Evolutionary conservation across 2,888 invertebrate genomes (phyloP).

Genomic region (Lithophane leautieri): DNA sequence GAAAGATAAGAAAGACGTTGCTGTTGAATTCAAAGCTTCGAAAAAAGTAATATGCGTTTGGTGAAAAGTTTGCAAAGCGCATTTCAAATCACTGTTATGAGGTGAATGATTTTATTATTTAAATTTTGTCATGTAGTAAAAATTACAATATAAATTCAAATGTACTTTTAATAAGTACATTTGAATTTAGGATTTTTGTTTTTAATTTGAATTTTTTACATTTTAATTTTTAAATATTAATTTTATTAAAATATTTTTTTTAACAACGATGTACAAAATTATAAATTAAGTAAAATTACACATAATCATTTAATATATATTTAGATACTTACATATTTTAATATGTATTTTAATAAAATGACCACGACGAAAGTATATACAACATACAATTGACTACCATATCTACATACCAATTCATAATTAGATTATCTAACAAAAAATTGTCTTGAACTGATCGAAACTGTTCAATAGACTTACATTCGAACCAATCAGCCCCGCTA

Average conservation of each 20-base stretch:
- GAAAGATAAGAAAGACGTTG: neutral
- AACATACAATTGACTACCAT: constrained; percentile 40
- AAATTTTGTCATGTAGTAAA: too few relatives aligned
- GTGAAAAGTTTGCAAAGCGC: neutral
- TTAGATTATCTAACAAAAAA: constrained; percentile 68
- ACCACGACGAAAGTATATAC: constrained; percentile 7
- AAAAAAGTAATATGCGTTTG: neutral
- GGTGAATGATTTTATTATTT: too few relatives aligned
- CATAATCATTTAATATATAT: neutral
- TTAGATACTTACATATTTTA: neutral
- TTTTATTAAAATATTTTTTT: too few relatives aligned
- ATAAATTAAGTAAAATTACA: too few relatives aligned
- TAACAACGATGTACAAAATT: too few relatives aligned
- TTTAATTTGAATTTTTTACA: too few relatives aligned
- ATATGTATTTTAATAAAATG: neutral
- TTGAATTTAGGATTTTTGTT: too few relatives aligned
- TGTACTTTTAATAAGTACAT: too few relatives aligned
- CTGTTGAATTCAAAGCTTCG: too few relatives aligned
- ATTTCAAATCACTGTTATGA: neutral
- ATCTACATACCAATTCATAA: constrained; percentile 63
- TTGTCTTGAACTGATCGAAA: constrained; percentile 69
- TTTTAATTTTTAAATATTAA: too few relatives aligned
- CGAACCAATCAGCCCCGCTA: constrained; percentile 78
- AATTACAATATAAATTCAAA: too few relatives aligned
- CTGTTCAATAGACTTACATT: constrained; percentile 76